phyloP scores from a whole-genome alignment of 2,113 vertebrate genomes.

The Haliaeetus leucogaster region DNA sequence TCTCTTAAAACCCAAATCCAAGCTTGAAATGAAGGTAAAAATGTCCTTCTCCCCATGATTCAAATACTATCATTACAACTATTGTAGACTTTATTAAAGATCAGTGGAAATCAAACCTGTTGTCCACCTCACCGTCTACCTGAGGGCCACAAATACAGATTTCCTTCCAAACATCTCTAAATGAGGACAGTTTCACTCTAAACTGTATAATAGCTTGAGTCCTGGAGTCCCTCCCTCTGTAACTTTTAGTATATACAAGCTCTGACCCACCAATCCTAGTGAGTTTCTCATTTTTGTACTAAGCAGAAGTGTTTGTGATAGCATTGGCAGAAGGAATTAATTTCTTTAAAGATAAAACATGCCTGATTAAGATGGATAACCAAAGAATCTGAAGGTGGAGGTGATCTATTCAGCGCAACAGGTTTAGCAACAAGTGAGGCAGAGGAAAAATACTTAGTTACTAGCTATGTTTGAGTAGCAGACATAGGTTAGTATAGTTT shows the following conservation, averaged over 20 bases:
- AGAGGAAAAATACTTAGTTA: neutral
- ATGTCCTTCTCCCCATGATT: neutral
- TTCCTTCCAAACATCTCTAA: neutral
- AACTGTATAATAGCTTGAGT: neutral
- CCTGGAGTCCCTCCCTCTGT: neutral
- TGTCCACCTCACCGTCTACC: neutral
- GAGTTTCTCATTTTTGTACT: neutral
- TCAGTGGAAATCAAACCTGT: neutral
- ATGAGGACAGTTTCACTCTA: neutral
- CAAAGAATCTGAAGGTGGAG: neutral
- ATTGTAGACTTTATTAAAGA: neutral
- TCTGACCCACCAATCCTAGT: neutral
- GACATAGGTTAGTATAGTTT: neutral
- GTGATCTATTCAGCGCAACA: neutral
- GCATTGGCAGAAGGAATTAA: neutral
- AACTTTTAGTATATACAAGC: neutral
- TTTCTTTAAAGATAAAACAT: neutral
- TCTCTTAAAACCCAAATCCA: neutral
- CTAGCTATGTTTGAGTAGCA: neutral
- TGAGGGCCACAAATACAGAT: neutral
- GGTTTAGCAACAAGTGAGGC: neutral
- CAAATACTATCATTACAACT: neutral
- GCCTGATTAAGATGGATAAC: neutral
- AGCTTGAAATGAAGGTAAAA: neutral
- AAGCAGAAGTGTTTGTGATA: neutral